Percentiles rank a stretch among this genome's conserved stretches.
Conservation (phyloP, 1,140 invertebrate species). For the Trissolcus basalis region DNA sequence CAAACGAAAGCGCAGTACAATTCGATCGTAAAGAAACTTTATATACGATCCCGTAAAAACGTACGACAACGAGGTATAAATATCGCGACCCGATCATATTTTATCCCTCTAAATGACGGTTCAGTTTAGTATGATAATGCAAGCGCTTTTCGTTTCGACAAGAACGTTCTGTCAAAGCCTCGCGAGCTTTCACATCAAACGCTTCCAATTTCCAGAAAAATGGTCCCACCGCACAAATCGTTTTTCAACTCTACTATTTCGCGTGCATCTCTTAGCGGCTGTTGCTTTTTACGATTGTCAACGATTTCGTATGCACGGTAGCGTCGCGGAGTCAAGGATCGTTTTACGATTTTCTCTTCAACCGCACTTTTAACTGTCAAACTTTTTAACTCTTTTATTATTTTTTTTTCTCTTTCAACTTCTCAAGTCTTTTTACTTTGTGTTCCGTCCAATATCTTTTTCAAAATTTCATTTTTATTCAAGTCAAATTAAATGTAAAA, state of each 20-base stretch:
- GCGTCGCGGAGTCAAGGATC: too few species aligned
- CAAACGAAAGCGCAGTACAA: slow-evolving; percentile 16
- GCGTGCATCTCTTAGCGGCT: too few species aligned
- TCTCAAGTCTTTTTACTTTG: too few species aligned
- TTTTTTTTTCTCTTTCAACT: too few species aligned
- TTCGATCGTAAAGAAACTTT: slow-evolving; percentile 33
- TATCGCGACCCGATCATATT: slow-evolving; percentile 35
- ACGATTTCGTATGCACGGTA: too few species aligned
- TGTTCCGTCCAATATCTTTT: too few species aligned
- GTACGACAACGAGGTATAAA: slow-evolving; percentile 29
- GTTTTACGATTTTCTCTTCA: too few species aligned
- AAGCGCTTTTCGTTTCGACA: slow-evolving; percentile 26
- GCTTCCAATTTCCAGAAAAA: slow-evolving; percentile 22
- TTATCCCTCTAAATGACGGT: slow-evolving; percentile 44
- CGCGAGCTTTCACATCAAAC: slow-evolving; percentile 38
- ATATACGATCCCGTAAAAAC: slow-evolving; percentile 40
- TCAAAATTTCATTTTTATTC: too few species aligned
- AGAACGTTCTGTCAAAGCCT: slow-evolving; percentile 29
- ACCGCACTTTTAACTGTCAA: too few species aligned
- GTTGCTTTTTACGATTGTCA: too few species aligned
- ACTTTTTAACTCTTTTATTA: too few species aligned
- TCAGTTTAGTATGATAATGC: slow-evolving; percentile 52
- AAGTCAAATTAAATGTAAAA: too few species aligned
- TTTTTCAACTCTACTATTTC: not conserved
- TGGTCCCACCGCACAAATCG: not conserved